Conservation (phyloP, 1,140 invertebrate species). For the Drosophila kikkawai region DNA sequence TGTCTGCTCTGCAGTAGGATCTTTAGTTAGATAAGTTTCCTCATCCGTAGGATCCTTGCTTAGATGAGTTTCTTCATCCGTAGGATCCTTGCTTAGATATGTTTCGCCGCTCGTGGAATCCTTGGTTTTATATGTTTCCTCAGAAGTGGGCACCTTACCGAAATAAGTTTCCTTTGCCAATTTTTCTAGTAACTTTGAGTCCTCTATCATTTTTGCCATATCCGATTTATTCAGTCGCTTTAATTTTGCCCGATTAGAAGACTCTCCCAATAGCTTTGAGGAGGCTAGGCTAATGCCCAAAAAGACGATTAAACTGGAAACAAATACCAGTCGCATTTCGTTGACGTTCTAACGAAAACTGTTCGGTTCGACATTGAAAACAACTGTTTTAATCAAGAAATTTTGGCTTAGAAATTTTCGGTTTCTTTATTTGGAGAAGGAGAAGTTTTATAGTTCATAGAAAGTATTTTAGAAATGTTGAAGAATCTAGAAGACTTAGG, state of each 20-base stretch:
- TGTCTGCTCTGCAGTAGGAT: constrained; percentile 4
- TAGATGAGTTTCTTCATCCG: background rate
- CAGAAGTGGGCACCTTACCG: background rate
- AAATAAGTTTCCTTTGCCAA: constrained; percentile 21
- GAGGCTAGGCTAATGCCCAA: constrained; percentile 2
- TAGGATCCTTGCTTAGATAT: background rate
- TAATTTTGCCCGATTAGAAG: background rate
- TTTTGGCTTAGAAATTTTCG: background rate
- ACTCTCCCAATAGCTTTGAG: background rate
- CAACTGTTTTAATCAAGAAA: constrained; percentile 15
- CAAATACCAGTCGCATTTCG: constrained; percentile 45
- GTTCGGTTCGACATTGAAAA: background rate
- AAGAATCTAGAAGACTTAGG: background rate
- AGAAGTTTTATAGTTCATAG: background rate
- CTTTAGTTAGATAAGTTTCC: background rate
- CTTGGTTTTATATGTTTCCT: constrained; percentile 1
- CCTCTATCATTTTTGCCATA: background rate
- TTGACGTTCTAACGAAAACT: constrained; percentile 43
- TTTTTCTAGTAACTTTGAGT: constrained; percentile 14
- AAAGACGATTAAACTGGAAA: constrained; percentile 24
- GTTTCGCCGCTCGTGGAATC: background rate
- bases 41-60: background rate
- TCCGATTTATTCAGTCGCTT: background rate
- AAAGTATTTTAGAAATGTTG: background rate
- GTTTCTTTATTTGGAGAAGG: constrained; percentile 28